Conservation (phyloP, 1,140 invertebrate species). For the Druon quercuslanigerum region DNA sequence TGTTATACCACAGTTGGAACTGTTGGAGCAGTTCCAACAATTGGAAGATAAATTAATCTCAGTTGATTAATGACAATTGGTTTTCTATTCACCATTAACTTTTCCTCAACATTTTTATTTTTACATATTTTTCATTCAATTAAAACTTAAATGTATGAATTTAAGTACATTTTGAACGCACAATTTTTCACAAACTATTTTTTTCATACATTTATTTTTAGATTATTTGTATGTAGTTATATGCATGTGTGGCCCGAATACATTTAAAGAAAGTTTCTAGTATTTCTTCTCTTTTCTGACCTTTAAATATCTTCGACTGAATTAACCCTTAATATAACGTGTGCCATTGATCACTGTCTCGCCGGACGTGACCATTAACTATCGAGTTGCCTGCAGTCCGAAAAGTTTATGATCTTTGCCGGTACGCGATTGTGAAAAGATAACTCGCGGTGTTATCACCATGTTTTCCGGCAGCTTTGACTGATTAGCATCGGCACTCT, state of each 20-base stretch:
- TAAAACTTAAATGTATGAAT: neutral
- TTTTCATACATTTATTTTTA: neutral
- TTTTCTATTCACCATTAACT: no score
- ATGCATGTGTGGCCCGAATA: no score
- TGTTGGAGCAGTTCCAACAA: no score
- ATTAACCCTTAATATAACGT: conserved; percentile 40
- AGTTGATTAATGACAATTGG: no score
- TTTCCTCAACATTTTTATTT: no score
- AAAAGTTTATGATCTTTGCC: conserved; percentile 10
- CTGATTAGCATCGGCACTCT: conserved; percentile 5
- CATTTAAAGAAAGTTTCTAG: conserved; percentile 45
- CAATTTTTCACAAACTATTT: neutral
- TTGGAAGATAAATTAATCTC: no score
- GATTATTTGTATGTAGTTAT: no score
- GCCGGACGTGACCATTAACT: conserved; percentile 47
- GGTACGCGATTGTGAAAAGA: conserved; percentile 5
- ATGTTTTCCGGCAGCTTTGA: neutral
- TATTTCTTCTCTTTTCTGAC: conserved; percentile 47
- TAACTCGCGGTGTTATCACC: conserved; percentile 1
- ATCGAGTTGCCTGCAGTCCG: conserved; percentile 10
- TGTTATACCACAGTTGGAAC: no score
- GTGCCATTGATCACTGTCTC: conserved; percentile 52
- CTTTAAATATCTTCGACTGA: conserved; percentile 39
- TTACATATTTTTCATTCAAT: neutral
- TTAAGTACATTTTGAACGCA: neutral